Conservation (phyloP, 2,888 invertebrate genomes). For the Eupithecia insigniata region DNA sequence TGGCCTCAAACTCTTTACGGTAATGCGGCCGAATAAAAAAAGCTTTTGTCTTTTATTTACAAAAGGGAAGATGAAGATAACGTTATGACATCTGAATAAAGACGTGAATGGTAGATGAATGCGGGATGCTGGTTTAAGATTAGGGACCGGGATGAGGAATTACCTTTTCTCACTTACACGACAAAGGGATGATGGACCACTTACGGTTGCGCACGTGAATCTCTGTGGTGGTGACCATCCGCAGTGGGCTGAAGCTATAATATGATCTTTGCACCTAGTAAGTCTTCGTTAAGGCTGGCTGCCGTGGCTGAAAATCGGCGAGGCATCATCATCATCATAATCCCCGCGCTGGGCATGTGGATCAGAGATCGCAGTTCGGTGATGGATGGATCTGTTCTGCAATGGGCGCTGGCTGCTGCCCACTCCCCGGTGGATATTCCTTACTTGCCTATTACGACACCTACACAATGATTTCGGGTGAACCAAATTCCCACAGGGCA, state of each 20-base stretch:
- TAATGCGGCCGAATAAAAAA: constrained; percentile 43
- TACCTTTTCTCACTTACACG: constrained; percentile 19
- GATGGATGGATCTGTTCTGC: too few species aligned
- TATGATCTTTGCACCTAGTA: too few species aligned
- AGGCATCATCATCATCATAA: too few species aligned
- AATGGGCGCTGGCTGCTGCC: too few species aligned
- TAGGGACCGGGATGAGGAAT: constrained; percentile 20
- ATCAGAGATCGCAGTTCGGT: too few species aligned
- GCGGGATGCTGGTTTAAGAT: constrained; percentile 37
- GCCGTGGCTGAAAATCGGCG: too few species aligned
- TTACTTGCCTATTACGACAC: too few species aligned
- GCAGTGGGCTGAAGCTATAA: neutral
- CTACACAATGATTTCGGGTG: too few species aligned
- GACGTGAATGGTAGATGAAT: constrained; percentile 49
- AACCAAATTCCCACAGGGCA: too few species aligned
- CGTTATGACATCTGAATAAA: constrained; percentile 62
- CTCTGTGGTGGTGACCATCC: neutral
- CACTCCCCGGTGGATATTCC: too few species aligned
- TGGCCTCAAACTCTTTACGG: constrained; percentile 40
- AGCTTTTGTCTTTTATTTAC: constrained; percentile 61
- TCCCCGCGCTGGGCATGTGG: too few species aligned
- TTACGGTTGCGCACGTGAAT: neutral
- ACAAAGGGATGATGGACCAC: neutral
- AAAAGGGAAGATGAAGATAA: constrained; percentile 53
- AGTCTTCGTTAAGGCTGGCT: too few species aligned